A percentile compares a stretch with the other conserved stretches of the same genome.
Evolutionary conservation across 2,888 invertebrate genomes (phyloP).

Genomic region (Napeogenes sylphis): DNA sequence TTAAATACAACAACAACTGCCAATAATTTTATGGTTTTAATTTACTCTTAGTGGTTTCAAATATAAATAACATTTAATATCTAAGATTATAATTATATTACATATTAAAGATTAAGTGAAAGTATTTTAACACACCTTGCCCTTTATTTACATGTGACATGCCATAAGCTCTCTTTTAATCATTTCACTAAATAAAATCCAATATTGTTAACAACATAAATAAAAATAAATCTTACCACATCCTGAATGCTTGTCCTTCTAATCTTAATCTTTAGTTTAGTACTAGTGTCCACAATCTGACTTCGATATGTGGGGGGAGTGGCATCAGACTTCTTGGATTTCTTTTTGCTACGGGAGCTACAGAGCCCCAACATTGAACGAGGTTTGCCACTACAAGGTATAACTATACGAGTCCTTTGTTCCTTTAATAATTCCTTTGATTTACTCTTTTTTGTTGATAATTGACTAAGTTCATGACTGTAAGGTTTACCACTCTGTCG

Average conservation of each 20-base stretch:
- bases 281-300: constrained; percentile 80
- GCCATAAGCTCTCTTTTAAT: neutral
- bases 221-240: constrained; percentile 50
- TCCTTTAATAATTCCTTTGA: constrained; percentile 56
- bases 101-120: constrained; percentile 3
- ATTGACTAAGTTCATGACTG: constrained; percentile 78
- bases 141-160: neutral
- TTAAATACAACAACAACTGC: neutral
- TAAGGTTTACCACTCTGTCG: constrained; percentile 73
- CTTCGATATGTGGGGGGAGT: constrained; percentile 75
- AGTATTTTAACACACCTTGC: constrained; percentile 2
- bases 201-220: neutral
- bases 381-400: constrained; percentile 73
- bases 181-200: too few relatives aligned
- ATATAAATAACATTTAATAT: constrained; percentile 1
- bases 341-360: constrained; percentile 71
- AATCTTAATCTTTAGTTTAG: constrained; percentile 83
- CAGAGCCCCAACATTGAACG: constrained; percentile 72
- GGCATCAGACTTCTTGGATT: constrained; percentile 62
- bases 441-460: constrained; percentile 73
- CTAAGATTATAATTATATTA: too few relatives aligned
- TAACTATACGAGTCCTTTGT: constrained; percentile 60
- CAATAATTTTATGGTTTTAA: neutral
- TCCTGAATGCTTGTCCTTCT: constrained; percentile 77
- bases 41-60: neutral